A percentile compares a stretch with the other conserved stretches of the same genome.
These are phyloP conservation scores for Athalia rosae DNA, from an alignment of 2,888 invertebrate species.

Conservation along the genomic window DNA sequence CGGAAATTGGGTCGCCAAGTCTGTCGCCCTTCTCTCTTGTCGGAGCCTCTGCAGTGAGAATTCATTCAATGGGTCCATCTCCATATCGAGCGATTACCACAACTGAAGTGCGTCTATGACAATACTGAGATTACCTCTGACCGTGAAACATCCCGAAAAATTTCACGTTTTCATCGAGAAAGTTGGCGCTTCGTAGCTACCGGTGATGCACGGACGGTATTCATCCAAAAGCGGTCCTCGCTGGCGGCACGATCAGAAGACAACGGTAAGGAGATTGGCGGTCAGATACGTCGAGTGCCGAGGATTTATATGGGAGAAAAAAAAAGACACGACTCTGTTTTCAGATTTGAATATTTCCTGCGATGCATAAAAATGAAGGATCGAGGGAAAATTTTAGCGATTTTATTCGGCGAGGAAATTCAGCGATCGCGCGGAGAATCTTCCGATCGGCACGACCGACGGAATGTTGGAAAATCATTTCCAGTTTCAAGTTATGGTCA, in stretches of 20 bases:
- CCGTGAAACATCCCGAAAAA: not conserved
- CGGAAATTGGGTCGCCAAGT: conserved; percentile 33
- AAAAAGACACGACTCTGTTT: too few relatives aligned
- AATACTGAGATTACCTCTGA: not conserved
- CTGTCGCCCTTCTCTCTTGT: not conserved
- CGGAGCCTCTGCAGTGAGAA: not conserved
- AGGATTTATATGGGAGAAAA: too few relatives aligned
- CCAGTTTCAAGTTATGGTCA: not conserved
- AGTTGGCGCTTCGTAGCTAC: not conserved
- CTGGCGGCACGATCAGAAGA: not conserved
- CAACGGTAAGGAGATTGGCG: too few relatives aligned
- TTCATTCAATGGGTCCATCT: not conserved
- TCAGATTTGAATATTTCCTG: too few relatives aligned
- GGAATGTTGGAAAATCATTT: too few relatives aligned
- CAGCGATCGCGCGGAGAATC: too few relatives aligned
- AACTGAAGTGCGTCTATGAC: not conserved
- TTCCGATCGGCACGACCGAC: too few relatives aligned
- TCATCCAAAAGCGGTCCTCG: not conserved
- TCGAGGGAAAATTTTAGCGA: too few relatives aligned
- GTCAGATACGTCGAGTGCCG: too few relatives aligned
- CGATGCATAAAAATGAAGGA: too few relatives aligned
- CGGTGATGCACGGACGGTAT: conserved; percentile 12
- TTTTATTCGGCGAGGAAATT: too few relatives aligned
- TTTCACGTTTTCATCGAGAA: conserved; percentile 7
- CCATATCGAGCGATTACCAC: not conserved